A percentile compares a stretch with the other conserved stretches of the same genome.
These are phyloP conservation scores for Elanoides forficatus DNA, from an alignment of 2,113 vertebrate genomes.

Conservation along the genomic window DNA sequence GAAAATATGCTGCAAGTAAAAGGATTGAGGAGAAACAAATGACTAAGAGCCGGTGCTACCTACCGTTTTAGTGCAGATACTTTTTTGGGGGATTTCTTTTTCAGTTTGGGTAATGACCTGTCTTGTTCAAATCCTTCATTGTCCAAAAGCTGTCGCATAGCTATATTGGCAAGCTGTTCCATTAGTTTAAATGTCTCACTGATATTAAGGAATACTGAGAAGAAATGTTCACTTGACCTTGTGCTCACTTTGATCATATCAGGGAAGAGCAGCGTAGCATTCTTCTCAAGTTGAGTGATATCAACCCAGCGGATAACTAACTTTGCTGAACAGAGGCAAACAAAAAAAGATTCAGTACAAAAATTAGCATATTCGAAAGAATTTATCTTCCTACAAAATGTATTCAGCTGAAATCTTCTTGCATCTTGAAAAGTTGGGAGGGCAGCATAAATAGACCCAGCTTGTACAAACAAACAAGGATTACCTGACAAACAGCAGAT, in stretches of 20 bases:
- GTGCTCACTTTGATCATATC: conserved; percentile 95
- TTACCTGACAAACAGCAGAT: neutral
- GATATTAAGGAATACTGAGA: conserved; percentile 98
- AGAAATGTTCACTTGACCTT: conserved; percentile 86
- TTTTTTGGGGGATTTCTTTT: conserved; percentile 95
- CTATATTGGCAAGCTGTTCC: conserved; percentile 97
- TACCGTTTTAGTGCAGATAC: conserved; percentile 95
- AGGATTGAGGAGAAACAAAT: neutral
- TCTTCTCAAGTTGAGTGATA: conserved; percentile 95
- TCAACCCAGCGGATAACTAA: conserved; percentile 97
- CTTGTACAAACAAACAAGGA: neutral
- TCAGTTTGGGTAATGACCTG: conserved; percentile 91
- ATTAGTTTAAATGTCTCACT: conserved; percentile 96
- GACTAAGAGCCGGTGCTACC: neutral
- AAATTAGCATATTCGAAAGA: neutral
- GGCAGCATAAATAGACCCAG: neutral
- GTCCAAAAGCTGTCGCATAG: conserved; percentile 95
- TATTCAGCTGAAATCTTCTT: neutral
- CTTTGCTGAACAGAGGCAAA: conserved; percentile 78
- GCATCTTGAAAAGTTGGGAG: neutral
- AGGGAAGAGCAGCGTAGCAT: conserved; percentile 88
- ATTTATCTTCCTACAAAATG: neutral
- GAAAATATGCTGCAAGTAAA: neutral
- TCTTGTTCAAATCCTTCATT: conserved; percentile 97
- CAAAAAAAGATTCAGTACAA: neutral